Conservation (phyloP, 1,140 invertebrate species). For the Trichonephila inaurata region DNA sequence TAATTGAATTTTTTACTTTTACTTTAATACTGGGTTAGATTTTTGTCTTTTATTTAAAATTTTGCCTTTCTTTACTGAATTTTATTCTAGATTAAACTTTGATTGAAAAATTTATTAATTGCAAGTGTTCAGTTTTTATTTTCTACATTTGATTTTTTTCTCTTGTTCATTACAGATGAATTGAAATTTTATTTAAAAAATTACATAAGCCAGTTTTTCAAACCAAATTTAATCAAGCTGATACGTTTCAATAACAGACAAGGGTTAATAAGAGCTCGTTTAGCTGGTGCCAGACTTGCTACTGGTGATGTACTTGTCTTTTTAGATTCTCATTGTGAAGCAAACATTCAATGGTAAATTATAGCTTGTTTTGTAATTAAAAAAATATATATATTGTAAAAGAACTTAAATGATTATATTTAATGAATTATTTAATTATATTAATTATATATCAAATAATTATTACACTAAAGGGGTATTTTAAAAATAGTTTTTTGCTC, state of each 20-base stretch:
- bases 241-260: conserved; percentile 87
- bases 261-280: conserved; percentile 91
- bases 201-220: conserved; percentile 84
- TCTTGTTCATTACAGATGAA: conserved; percentile 82
- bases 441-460: no score
- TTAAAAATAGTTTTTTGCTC: no score
- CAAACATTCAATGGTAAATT: conserved; percentile 86
- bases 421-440: no score
- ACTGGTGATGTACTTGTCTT: conserved; percentile 93
- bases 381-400: no score
- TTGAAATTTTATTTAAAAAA: conserved; percentile 88
- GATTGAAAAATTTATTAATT: no score
- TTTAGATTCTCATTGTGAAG: conserved; percentile 97
- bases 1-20: no score
- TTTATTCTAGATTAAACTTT: no score
- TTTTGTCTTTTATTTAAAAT: no score
- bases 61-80: no score
- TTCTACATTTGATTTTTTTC: neutral
- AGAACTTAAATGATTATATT: no score
- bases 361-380: neutral
- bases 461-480: no score
- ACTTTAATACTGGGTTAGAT: no score
- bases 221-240: conserved; percentile 86
- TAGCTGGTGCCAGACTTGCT: conserved; percentile 89
- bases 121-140: neutral